Percentiles rank a stretch among this genome's conserved stretches.
Evolutionary conservation across 2,888 invertebrate species (phyloP).

Genomic region (Blera fallax): DNA sequence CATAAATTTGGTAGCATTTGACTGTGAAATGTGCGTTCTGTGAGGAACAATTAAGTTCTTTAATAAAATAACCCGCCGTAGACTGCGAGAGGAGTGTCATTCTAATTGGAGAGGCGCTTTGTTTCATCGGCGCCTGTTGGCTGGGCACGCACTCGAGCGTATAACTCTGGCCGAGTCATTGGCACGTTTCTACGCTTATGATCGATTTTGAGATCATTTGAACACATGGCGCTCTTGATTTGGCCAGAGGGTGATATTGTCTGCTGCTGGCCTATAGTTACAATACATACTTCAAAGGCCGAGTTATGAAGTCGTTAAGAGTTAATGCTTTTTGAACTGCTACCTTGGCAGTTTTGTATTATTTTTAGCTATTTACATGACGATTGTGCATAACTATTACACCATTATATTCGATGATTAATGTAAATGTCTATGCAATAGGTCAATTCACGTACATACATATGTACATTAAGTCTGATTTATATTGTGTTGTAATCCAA

Average conservation of each 20-base stretch:
- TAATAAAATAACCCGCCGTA: conserved; percentile 18
- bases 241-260: neutral
- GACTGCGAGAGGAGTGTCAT: conserved; percentile 27
- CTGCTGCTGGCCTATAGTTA: no score
- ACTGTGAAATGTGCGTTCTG: conserved; percentile 25
- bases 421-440: no score
- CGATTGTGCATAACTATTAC: neutral
- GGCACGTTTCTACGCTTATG: conserved; percentile 51
- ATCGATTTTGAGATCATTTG: conserved; percentile 30
- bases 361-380: neutral
- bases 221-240: conserved; percentile 11
- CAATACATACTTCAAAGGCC: neutral
- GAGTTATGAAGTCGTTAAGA: neutral
- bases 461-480: no score
- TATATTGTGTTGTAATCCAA: no score
- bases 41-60: conserved; percentile 28
- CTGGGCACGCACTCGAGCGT: conserved; percentile 54
- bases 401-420: neutral
- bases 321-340: neutral
- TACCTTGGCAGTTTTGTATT: neutral
- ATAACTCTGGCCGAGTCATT: conserved; percentile 29
- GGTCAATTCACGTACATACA: no score
- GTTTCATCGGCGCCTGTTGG: conserved; percentile 45
- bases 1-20: conserved; percentile 20
- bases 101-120: conserved; percentile 27